Percentiles rank a stretch among this genome's conserved stretches.
Conservation (phyloP, 2,888 invertebrate genomes). For the Gisinianus flammeolus region DNA sequence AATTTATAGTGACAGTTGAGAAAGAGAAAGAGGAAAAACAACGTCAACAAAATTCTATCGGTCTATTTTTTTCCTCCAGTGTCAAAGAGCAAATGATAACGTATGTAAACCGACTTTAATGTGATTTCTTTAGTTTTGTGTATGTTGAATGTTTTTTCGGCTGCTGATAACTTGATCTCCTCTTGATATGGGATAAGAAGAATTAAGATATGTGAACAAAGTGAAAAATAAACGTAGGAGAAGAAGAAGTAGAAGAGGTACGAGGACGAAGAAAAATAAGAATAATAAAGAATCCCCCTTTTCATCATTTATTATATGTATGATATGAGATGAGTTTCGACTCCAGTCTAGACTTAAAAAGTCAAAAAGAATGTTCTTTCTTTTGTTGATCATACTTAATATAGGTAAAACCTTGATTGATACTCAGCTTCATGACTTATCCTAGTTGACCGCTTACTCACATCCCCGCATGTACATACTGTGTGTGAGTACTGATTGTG, state of each 20-base stretch:
- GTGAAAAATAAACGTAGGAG: not conserved
- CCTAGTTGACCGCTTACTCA: not conserved
- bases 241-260: not conserved
- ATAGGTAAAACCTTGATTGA: constrained; percentile 18
- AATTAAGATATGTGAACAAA: not conserved
- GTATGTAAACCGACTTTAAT: constrained; percentile 22
- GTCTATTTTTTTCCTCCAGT: constrained; percentile 10
- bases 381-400: constrained; percentile 8
- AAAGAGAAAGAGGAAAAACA: not conserved
- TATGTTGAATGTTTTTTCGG: not conserved
- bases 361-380: constrained; percentile 4
- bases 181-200: not conserved
- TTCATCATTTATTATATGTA: not conserved
- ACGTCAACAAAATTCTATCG: not conserved
- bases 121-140: constrained; percentile 20
- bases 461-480: not conserved
- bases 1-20: not conserved
- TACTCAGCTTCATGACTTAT: not conserved
- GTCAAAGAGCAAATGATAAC: constrained; percentile 25
- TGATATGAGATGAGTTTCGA: not conserved
- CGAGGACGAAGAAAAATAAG: not conserved
- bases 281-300: constrained; percentile 3
- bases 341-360: not conserved
- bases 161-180: not conserved
- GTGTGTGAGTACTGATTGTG: not conserved